phyloP scores from a whole-genome alignment of 2,113 vertebrate species.

The Cavia porcellus region DNA sequence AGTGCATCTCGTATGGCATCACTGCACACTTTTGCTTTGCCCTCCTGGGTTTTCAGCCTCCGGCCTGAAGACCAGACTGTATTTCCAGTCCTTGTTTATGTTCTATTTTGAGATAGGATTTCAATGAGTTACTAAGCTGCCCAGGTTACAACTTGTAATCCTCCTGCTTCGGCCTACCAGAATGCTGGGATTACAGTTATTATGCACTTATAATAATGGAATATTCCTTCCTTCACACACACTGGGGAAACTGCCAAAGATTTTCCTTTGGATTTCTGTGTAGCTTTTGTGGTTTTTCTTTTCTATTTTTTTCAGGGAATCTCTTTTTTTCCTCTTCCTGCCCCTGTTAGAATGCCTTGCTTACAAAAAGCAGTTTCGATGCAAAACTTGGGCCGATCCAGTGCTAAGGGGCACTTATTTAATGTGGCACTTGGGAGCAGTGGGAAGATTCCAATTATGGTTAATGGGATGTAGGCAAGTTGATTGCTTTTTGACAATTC shows the following conservation, averaged over 20 bases:
- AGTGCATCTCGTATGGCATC: not conserved
- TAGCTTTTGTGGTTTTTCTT: not conserved
- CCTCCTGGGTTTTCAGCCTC: not conserved
- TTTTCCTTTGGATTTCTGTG: not conserved
- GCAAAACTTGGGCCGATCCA: not conserved
- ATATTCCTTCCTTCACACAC: not conserved
- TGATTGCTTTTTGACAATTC: not conserved
- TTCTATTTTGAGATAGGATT: not conserved
- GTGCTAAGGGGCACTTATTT: slow-evolving; percentile 7
- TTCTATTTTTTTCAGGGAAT: not conserved
- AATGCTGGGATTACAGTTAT: not conserved
- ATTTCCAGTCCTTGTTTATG: not conserved
- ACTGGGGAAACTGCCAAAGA: not conserved
- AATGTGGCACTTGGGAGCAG: not conserved
- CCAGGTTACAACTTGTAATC: not conserved
- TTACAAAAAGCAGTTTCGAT: slow-evolving; percentile 27
- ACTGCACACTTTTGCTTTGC: too few species aligned
- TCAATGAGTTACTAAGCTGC: not conserved
- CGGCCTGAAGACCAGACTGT: not conserved
- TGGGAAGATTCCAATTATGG: slow-evolving; percentile 10
- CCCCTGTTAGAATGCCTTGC: not conserved
- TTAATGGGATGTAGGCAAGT: slow-evolving; percentile 47
- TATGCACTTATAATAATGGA: not conserved
- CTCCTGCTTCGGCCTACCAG: not conserved
- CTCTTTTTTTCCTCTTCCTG: not conserved